Conservation (phyloP, 2,888 invertebrate genomes). For the Drosophila monieri region DNA sequence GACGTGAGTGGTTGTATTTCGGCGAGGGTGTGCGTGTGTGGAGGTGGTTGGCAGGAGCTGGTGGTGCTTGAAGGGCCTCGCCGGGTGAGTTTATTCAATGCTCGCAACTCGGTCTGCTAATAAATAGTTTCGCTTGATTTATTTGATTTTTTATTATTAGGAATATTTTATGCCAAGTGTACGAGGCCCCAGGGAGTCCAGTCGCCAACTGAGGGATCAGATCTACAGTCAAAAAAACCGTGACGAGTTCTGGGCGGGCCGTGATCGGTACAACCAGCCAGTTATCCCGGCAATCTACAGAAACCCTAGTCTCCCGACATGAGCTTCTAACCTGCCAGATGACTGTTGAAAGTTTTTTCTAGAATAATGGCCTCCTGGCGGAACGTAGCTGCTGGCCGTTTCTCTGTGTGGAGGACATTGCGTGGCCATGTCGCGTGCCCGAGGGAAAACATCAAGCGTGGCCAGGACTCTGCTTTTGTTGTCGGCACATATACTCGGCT, state of each 20-base stretch:
- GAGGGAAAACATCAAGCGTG: conserved; percentile 43
- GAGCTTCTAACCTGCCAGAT: background rate
- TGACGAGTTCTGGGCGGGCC: background rate
- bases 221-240: conserved; percentile 1
- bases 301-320: background rate
- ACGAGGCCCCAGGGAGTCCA: conserved; percentile 60
- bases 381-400: background rate
- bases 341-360: background rate
- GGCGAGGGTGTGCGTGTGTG: no score
- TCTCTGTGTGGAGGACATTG: conserved; percentile 24
- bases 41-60: conserved; percentile 4
- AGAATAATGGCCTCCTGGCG: background rate
- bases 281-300: background rate
- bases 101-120: conserved; percentile 54
- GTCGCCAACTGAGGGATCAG: conserved; percentile 2
- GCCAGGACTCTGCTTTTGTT: conserved; percentile 57
- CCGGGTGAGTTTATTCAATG: conserved; percentile 55
- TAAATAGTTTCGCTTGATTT: conserved; percentile 74
- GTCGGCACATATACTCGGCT: conserved; percentile 19
- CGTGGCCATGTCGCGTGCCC: conserved; percentile 71
- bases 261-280: background rate
- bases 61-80: conserved; percentile 12
- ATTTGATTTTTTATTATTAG: conserved; percentile 79
- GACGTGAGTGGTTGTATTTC: conserved; percentile 23
- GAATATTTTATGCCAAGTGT: conserved; percentile 71